A percentile compares a stretch with the other conserved stretches of the same genome.
These are phyloP conservation scores for Helicoverpa armigera DNA, from an alignment of 1,140 invertebrate species.

Conservation along the genomic window DNA sequence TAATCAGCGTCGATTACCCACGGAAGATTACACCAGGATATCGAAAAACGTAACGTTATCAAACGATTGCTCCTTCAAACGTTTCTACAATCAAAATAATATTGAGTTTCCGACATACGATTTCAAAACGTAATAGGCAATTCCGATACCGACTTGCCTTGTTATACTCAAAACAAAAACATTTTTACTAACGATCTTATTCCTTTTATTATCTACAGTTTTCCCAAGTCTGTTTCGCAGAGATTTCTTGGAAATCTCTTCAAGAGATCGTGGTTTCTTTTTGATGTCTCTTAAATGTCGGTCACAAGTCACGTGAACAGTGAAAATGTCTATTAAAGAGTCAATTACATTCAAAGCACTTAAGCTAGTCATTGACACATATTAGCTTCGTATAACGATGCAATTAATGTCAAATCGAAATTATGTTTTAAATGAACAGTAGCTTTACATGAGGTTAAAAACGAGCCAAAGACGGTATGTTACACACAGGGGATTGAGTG, in stretches of 20 bases:
- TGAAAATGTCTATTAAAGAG: no score
- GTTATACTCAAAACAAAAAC: background rate
- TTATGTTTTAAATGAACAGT: background rate
- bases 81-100: slow-evolving; percentile 22
- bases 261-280: background rate
- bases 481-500: slow-evolving; percentile 16
- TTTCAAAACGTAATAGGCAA: slow-evolving; percentile 30
- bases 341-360: no score
- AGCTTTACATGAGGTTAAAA: background rate
- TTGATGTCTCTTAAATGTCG: no score
- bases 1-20: slow-evolving; percentile 27
- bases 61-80: slow-evolving; percentile 16
- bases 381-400: no score
- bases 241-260: background rate
- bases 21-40: slow-evolving; percentile 30
- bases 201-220: background rate
- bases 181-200: background rate
- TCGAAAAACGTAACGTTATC: slow-evolving; percentile 32
- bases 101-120: slow-evolving; percentile 30
- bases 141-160: slow-evolving; percentile 6
- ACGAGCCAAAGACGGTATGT: background rate
- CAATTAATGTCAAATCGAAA: background rate
- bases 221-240: background rate
- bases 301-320: no score
- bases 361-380: no score